Percentiles rank a stretch among this genome's conserved stretches.
Conservation (phyloP, 1,140 invertebrate species). For the Caenorhabditis latens region DNA sequence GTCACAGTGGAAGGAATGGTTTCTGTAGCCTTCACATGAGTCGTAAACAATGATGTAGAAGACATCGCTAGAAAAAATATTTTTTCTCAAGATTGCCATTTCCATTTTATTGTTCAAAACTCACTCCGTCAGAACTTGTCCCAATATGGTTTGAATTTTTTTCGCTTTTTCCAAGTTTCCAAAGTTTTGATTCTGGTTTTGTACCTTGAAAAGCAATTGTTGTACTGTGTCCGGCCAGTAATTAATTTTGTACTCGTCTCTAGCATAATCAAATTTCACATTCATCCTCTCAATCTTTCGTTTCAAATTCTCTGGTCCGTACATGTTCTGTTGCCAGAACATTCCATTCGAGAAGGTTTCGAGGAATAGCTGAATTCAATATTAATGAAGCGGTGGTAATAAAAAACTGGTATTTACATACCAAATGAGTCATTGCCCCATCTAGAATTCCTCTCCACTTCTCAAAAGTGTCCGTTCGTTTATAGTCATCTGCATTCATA, state of each 20-base stretch:
- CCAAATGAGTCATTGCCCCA: neutral
- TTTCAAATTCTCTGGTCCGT: neutral
- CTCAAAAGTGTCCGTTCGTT: neutral
- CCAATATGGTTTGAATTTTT: neutral
- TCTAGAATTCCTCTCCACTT: neutral
- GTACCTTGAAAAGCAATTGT: neutral
- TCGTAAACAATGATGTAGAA: neutral
- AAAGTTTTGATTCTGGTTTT: neutral
- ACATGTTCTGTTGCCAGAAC: neutral
- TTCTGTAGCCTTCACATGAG: neutral
- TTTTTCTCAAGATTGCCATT: neutral
- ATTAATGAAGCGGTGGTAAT: neutral
- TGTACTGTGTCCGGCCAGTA: neutral
- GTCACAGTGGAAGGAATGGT: neutral
- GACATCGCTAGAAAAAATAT: neutral
- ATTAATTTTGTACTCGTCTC: neutral
- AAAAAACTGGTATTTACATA: neutral
- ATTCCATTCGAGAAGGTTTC: neutral
- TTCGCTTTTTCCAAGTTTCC: neutral
- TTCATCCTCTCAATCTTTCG: neutral
- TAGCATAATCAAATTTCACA: neutral
- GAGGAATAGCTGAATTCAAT: neutral
- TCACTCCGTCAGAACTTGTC: slow-evolving; percentile 4
- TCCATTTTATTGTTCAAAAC: neutral
- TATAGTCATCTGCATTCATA: neutral